Percentiles rank a stretch among this genome's conserved stretches.
These are phyloP conservation scores for Cerceris ruficornis DNA, from an alignment of 2,888 invertebrate genomes.

Conservation along the genomic window DNA sequence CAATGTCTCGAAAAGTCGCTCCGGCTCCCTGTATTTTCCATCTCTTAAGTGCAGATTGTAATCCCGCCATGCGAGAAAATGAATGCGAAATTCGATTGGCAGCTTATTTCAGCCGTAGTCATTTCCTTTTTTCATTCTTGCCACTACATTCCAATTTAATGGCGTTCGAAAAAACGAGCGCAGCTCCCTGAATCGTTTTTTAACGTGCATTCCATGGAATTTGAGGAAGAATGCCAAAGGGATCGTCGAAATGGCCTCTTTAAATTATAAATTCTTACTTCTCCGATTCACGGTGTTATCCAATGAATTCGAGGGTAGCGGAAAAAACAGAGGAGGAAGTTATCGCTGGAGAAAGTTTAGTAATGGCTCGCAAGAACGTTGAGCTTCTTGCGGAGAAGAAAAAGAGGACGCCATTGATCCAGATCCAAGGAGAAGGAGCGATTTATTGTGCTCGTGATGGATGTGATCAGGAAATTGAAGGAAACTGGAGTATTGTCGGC, in stretches of 20 bases:
- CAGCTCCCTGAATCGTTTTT: too few relatives aligned
- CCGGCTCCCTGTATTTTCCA: not conserved
- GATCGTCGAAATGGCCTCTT: not conserved
- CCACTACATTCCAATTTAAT: too few relatives aligned
- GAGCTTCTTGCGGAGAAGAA: conserved; percentile 2
- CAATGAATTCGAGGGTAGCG: conserved; percentile 6
- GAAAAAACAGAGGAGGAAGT: conserved; percentile 9
- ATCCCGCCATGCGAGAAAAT: too few relatives aligned
- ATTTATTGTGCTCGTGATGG: not conserved
- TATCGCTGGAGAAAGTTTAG: conserved; percentile 32
- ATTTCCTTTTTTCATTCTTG: too few relatives aligned
- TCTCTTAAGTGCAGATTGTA: too few relatives aligned
- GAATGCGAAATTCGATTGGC: too few relatives aligned
- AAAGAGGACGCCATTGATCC: conserved; percentile 28
- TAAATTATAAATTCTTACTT: not conserved
- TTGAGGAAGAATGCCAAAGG: too few relatives aligned
- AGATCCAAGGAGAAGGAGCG: conserved; percentile 7
- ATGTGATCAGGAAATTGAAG: not conserved
- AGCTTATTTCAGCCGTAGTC: too few relatives aligned
- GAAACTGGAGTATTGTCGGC: not conserved
- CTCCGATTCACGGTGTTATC: not conserved
- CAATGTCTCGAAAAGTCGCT: not conserved
- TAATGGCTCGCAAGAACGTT: conserved; percentile 19
- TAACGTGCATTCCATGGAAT: too few relatives aligned
- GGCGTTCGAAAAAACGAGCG: too few relatives aligned